These are phyloP conservation scores for Megalonaias nervosa DNA, from an alignment of 1,140 invertebrate genomes.

Conservation along the genomic window DNA sequence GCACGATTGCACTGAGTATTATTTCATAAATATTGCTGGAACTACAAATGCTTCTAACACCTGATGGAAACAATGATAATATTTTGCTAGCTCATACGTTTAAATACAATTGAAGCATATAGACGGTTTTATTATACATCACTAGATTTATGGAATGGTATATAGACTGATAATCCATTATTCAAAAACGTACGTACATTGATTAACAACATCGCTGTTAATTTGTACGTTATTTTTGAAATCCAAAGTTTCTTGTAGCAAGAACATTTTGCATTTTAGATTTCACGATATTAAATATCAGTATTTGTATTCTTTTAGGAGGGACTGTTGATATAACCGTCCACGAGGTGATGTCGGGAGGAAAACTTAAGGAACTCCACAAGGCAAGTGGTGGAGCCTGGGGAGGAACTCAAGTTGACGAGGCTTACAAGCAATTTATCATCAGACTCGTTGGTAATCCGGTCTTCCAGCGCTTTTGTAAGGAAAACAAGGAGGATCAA, in stretches of 20 bases:
- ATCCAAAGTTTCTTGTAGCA: background rate
- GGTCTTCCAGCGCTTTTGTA: slow-evolving; percentile 12
- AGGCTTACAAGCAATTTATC: slow-evolving; percentile 13
- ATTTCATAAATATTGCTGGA: no score
- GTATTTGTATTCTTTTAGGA: background rate
- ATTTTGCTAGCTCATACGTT: no score
- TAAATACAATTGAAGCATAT: no score
- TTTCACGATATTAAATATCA: background rate
- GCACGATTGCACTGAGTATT: no score
- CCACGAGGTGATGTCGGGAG: background rate
- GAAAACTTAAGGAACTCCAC: slow-evolving; percentile 17
- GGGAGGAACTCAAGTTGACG: slow-evolving; percentile 19
- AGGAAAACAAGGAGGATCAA: background rate
- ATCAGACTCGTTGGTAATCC: background rate
- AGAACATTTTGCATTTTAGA: background rate
- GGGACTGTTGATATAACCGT: slow-evolving; percentile 15
- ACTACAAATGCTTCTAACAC: no score
- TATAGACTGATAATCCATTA: no score
- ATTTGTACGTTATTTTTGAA: background rate
- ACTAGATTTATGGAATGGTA: no score
- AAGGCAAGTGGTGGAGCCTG: slow-evolving; percentile 9
- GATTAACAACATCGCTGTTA: no score
- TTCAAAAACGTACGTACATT: no score
- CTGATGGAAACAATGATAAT: no score
- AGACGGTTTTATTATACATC: no score